phyloP scores from a whole-genome alignment of 2,888 invertebrate genomes.

The Ethmia dodecea region DNA sequence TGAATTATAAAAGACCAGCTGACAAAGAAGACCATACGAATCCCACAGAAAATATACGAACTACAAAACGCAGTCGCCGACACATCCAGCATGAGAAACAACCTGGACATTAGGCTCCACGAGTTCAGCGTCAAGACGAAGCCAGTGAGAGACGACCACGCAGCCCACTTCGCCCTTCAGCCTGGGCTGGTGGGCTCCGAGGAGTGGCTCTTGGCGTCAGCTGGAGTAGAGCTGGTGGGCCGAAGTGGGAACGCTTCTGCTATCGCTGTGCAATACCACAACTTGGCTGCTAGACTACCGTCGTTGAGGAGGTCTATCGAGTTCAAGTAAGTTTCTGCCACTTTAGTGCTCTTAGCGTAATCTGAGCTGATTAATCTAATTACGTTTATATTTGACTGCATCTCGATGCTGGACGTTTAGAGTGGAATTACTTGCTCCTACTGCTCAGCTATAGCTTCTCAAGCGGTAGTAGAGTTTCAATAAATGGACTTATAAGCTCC shows the following conservation, averaged over 20 bases:
- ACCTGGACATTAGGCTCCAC: conserved; percentile 39
- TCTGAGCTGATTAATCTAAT: too few relatives aligned
- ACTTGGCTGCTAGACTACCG: conserved; percentile 80
- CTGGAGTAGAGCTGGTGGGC: conserved; percentile 50
- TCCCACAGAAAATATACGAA: conserved; percentile 64
- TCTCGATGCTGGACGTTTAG: too few relatives aligned
- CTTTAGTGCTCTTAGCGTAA: too few relatives aligned
- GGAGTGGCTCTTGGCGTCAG: conserved; percentile 56
- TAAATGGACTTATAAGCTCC: too few relatives aligned
- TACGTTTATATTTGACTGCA: too few relatives aligned
- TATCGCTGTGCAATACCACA: conserved; percentile 79
- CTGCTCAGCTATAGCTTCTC: too few relatives aligned
- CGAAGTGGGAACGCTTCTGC: conserved; percentile 49
- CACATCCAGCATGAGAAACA: conserved; percentile 51
- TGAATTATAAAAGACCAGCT: too few relatives aligned
- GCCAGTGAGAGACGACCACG: conserved; percentile 42
- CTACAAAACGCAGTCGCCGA: conserved; percentile 57
- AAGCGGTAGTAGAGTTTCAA: neutral
- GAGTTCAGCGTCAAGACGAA: conserved; percentile 52
- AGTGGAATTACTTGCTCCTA: too few relatives aligned
- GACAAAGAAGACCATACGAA: too few relatives aligned
- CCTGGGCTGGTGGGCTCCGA: conserved; percentile 27
- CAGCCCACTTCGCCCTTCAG: conserved; percentile 51
- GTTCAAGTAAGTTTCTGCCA: conserved; percentile 75
- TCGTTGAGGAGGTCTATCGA: conserved; percentile 77